A percentile compares a stretch with the other conserved stretches of the same genome.
phyloP scores from a whole-genome alignment of 2,888 invertebrate genomes.

The Cinara cedri region DNA sequence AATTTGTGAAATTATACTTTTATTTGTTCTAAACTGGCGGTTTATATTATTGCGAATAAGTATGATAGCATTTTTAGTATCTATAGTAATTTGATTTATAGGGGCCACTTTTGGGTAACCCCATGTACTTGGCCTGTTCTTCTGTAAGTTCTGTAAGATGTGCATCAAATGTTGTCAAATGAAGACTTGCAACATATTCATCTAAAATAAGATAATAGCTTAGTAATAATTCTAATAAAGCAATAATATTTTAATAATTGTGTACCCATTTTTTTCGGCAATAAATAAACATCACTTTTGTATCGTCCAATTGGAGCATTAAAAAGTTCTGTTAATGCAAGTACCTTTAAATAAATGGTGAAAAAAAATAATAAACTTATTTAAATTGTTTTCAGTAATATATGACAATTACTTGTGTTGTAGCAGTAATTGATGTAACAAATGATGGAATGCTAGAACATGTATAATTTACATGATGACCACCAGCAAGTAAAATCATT shows the following conservation, averaged over 20 bases:
- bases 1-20: background rate
- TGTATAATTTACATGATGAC: conserved; percentile 92
- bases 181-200: conserved; percentile 96
- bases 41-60: background rate
- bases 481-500: conserved; percentile 91
- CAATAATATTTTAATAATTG: background rate
- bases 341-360: conserved; percentile 23
- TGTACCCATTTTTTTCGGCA: conserved; percentile 93
- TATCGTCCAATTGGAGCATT: conserved; percentile 94
- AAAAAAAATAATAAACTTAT: background rate
- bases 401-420: conserved; percentile 74
- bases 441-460: conserved; percentile 97
- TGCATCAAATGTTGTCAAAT: conserved; percentile 96
- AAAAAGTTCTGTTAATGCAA: conserved; percentile 92
- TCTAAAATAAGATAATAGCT: conserved; percentile 62
- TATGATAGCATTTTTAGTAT: conserved; percentile 64
- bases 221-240: conserved; percentile 65
- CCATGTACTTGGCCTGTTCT: conserved; percentile 97
- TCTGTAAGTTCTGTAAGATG: conserved; percentile 94
- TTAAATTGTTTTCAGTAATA: background rate
- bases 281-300: conserved; percentile 94
- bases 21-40: background rate
- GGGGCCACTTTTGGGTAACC: conserved; percentile 95
- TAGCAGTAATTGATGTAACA: conserved; percentile 96
- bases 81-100: conserved; percentile 99